These are phyloP conservation scores for Synanceia verrucosa DNA, from an alignment of 2,797 vertebrate genomes.

Conservation along the genomic window DNA sequence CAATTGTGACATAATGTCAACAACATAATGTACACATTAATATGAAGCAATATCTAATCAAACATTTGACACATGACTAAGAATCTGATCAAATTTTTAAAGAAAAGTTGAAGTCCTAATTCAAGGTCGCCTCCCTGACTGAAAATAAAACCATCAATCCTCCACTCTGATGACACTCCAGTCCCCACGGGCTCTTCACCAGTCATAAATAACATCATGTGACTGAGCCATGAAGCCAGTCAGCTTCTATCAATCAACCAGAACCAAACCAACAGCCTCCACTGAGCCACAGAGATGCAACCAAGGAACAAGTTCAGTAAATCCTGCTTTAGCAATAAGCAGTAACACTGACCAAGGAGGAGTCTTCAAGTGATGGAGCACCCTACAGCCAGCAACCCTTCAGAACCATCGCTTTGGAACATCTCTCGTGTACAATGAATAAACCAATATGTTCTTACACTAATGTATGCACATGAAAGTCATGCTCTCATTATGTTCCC, in stretches of 20 bases:
- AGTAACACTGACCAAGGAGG: not conserved
- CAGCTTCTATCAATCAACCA: slow-evolving; percentile 29
- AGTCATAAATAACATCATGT: slow-evolving; percentile 38
- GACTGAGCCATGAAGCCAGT: slow-evolving; percentile 18
- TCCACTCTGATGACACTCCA: not conserved
- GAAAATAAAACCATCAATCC: not conserved
- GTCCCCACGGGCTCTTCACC: not conserved
- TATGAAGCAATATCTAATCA: not conserved
- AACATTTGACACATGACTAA: not conserved
- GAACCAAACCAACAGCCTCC: slow-evolving; percentile 17
- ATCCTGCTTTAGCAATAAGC: slow-evolving; percentile 11
- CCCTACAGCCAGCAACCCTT: not conserved
- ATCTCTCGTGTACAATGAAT: not conserved
- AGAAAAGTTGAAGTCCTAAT: not conserved
- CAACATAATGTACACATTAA: not conserved
- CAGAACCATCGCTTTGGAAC: not conserved
- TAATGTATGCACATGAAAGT: not conserved
- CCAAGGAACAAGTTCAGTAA: slow-evolving; percentile 1
- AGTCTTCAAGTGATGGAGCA: not conserved
- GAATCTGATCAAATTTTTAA: not conserved
- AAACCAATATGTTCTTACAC: not conserved
- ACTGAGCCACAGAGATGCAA: not conserved
- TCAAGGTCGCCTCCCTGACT: not conserved
- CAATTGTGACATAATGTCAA: not conserved
- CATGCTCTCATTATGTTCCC: not conserved